phyloP scores from a whole-genome alignment of 2,888 invertebrate species.

The Drosophila birchii region DNA sequence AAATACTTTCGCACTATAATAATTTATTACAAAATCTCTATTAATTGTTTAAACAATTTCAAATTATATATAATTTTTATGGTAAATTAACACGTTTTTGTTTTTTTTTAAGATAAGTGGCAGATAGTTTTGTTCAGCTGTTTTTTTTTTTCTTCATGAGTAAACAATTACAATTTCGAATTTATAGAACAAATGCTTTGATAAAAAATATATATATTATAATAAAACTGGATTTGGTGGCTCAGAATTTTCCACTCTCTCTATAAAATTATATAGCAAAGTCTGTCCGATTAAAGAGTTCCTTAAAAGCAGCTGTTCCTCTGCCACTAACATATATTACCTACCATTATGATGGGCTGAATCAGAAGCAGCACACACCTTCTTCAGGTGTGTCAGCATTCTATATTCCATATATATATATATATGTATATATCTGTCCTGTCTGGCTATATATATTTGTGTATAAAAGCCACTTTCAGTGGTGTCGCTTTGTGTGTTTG shows the following conservation, averaged over 20 bases:
- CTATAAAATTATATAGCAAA: neutral
- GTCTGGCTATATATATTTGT: neutral
- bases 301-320: conserved; percentile 16
- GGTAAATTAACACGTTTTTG: too few species aligned
- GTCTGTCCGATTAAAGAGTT: conserved; percentile 11
- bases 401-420: neutral
- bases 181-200: neutral
- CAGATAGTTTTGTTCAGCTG: neutral
- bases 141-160: neutral
- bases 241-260: neutral
- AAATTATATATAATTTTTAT: too few species aligned
- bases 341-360: conserved; percentile 17
- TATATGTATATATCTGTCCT: neutral
- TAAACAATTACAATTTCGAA: neutral
- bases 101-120: too few species aligned
- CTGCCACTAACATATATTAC: neutral
- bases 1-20: too few species aligned
- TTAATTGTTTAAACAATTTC: too few species aligned
- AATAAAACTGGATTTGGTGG: neutral
- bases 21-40: too few species aligned
- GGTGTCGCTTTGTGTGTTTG: conserved; percentile 27
- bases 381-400: conserved; percentile 41
- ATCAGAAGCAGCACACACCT: conserved; percentile 37
- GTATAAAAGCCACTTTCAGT: conserved; percentile 2
- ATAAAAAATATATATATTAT: neutral